A percentile compares a stretch with the other conserved stretches of the same genome.
These are phyloP conservation scores for Alsophila aescularia DNA, from an alignment of 2,888 invertebrate species.

Conservation along the genomic window DNA sequence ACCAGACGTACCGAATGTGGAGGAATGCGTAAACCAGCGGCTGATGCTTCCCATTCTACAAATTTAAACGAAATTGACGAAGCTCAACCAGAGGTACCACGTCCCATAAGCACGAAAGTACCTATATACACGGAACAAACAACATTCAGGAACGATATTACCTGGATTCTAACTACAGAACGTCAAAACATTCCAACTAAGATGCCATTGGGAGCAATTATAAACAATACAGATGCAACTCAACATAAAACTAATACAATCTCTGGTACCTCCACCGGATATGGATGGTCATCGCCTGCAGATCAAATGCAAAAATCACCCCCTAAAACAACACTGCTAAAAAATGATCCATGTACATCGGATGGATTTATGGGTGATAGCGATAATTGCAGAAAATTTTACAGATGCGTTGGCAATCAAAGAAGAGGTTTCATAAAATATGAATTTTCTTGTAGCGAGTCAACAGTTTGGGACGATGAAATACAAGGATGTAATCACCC, in stretches of 20 bases:
- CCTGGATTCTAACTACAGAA: slow-evolving; percentile 14
- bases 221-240: slow-evolving; percentile 1
- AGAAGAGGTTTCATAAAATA: slow-evolving; percentile 86
- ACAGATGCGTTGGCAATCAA: slow-evolving; percentile 89
- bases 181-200: slow-evolving; percentile 17
- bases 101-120: slow-evolving; percentile 58
- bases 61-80: slow-evolving; percentile 79
- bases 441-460: slow-evolving; percentile 89
- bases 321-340: slow-evolving; percentile 22
- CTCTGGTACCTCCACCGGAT: slow-evolving; percentile 21
- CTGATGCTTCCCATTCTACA: slow-evolving; percentile 24
- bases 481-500: slow-evolving; percentile 89
- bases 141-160: slow-evolving; percentile 13
- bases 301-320: slow-evolving; percentile 15
- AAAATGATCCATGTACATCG: slow-evolving; percentile 74
- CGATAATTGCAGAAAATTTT: slow-evolving; percentile 90
- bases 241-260: slow-evolving; percentile 7
- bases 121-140: slow-evolving; percentile 41
- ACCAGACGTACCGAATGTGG: slow-evolving; percentile 89
- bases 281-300: slow-evolving; percentile 31
- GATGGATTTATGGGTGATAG: slow-evolving; percentile 91
- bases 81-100: slow-evolving; percentile 58
- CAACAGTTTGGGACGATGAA: slow-evolving; percentile 91
- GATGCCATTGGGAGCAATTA: slow-evolving; percentile 6
- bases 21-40: slow-evolving; percentile 45